Evolutionary conservation across 2,113 vertebrate species (phyloP).

Genomic region (Rhabdomys dilectus): DNA sequence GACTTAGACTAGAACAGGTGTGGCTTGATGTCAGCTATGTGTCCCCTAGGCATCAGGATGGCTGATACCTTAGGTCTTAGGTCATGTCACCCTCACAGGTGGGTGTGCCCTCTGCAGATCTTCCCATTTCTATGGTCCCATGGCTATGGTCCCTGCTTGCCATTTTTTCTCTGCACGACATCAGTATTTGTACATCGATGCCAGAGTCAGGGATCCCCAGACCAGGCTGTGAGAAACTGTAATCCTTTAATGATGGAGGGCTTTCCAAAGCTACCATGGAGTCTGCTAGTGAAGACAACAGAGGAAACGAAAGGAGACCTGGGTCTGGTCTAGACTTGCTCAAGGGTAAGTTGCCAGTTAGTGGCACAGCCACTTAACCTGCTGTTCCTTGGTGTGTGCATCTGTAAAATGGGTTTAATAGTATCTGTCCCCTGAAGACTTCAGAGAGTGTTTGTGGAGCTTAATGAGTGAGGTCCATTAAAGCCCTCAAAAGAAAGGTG

Average conservation of each 20-base stretch:
- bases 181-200: not conserved
- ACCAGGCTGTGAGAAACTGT: not conserved
- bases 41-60: not conserved
- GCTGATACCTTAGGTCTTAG: not conserved
- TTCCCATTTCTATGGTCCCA: fast-evolving
- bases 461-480: constrained; percentile 66
- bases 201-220: not conserved
- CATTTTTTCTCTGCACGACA: not conserved
- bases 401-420: constrained; percentile 77
- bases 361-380: constrained; percentile 53
- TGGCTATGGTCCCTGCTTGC: fast-evolving
- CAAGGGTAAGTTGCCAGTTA: not conserved
- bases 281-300: not conserved
- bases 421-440: constrained; percentile 70
- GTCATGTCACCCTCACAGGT: not conserved
- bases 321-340: constrained; percentile 61
- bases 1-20: not conserved
- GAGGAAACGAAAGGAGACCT: constrained; percentile 15
- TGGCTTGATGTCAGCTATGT: fast-evolving
- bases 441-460: constrained; percentile 60
- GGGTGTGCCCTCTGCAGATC: not conserved
- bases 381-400: constrained; percentile 26
- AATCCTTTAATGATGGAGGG: constrained; percentile 8
- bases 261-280: not conserved
- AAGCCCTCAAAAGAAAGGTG: constrained; percentile 62